A percentile compares a stretch with the other conserved stretches of the same genome.
phyloP scores from a whole-genome alignment of 2,888 invertebrate genomes.

The Drosophila vallismaia region DNA sequence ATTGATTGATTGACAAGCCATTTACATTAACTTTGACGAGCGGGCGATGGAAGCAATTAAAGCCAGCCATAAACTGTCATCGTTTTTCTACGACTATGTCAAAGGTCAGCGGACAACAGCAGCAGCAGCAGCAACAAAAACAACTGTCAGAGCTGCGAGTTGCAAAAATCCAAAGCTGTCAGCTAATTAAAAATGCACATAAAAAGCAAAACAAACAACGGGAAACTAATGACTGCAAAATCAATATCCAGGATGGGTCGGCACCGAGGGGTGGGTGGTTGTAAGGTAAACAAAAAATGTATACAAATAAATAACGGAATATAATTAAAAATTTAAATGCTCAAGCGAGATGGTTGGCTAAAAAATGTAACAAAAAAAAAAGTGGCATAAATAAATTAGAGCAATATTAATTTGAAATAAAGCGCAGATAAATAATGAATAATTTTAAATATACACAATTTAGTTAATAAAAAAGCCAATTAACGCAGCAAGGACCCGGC shows the following conservation, averaged over 20 bases:
- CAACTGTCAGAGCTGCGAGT: conserved; percentile 29
- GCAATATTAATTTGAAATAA: conserved; percentile 59
- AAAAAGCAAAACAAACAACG: conserved; percentile 53
- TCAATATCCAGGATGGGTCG: conserved; percentile 48
- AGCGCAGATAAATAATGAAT: conserved; percentile 71
- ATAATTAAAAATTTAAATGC: conserved; percentile 72
- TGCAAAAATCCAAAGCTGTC: conserved; percentile 55
- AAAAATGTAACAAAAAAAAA: conserved; percentile 20
- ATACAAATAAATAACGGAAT: conserved; percentile 35
- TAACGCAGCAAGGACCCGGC: conserved; percentile 52
- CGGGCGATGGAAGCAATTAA: conserved; percentile 43
- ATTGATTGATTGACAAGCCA: conserved; percentile 72
- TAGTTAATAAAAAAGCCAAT: conserved; percentile 76
- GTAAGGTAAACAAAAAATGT: conserved; percentile 7
- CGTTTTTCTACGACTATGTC: conserved; percentile 41
- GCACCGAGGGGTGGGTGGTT: background rate
- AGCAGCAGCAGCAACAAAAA: conserved; percentile 28
- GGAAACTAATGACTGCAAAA: conserved; percentile 66
- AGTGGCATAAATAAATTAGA: conserved; percentile 64
- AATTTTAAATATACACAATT: conserved; percentile 75
- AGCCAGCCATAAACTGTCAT: conserved; percentile 50
- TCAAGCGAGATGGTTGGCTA: conserved; percentile 21
- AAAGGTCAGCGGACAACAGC: conserved; percentile 25
- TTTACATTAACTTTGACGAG: conserved; percentile 54
- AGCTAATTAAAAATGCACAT: conserved; percentile 72